Evolutionary conservation across 2,113 vertebrate species (phyloP).

Genomic region (Oryzias curvinotus): DNA sequence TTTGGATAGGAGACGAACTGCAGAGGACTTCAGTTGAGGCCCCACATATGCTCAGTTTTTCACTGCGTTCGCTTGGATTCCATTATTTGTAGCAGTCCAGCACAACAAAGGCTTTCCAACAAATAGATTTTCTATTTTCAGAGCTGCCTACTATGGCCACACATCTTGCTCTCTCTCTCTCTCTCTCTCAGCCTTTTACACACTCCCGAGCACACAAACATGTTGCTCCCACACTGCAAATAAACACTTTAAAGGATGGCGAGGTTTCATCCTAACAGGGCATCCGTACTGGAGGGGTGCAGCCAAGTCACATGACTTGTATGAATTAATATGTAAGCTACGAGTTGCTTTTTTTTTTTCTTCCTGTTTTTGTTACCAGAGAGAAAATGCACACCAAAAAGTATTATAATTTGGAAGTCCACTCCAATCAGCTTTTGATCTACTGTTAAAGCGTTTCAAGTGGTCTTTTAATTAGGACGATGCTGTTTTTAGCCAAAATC

Average conservation of each 20-base stretch:
- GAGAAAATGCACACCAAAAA: too few relatives aligned
- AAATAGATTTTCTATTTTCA: constrained; percentile 2
- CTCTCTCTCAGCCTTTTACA: not conserved
- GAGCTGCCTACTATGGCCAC: not conserved
- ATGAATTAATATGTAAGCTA: too few relatives aligned
- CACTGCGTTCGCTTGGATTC: not conserved
- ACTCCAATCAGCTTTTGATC: too few relatives aligned
- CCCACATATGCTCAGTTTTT: not conserved
- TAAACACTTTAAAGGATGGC: not conserved
- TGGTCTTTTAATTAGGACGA: too few relatives aligned
- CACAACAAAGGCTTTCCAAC: not conserved
- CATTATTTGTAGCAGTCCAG: not conserved
- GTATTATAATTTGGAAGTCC: too few relatives aligned
- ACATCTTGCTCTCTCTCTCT: not conserved
- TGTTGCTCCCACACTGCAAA: constrained; percentile 5
- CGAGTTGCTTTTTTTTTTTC: too few relatives aligned
- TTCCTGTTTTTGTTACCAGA: too few relatives aligned
- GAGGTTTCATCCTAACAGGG: not conserved
- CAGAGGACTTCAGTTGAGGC: not conserved
- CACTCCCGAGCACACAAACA: not conserved
- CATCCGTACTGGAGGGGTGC: not conserved
- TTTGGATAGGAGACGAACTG: not conserved
- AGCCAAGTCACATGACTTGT: not conserved
- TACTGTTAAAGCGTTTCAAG: too few relatives aligned
- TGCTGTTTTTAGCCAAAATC: too few relatives aligned